Percentiles rank a stretch among this genome's conserved stretches.
These are phyloP conservation scores for Rhynchophorus ferrugineus DNA, from an alignment of 1,140 invertebrate species.

Conservation along the genomic window DNA sequence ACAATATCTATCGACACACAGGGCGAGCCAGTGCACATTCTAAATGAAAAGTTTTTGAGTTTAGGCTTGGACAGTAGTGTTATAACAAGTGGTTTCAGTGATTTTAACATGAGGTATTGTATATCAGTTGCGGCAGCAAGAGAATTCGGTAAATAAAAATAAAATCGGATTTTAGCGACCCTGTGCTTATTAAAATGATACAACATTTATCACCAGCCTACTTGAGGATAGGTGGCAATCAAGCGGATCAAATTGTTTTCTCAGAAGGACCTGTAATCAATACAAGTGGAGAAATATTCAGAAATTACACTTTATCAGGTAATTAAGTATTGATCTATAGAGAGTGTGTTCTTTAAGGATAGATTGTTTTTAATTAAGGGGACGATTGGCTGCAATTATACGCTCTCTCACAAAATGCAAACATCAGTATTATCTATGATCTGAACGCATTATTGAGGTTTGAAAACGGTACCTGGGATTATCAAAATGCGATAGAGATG, in stretches of 20 bases:
- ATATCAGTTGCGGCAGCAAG: not conserved
- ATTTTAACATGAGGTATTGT: constrained; percentile 34
- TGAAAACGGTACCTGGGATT: constrained; percentile 52
- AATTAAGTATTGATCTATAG: constrained; percentile 30
- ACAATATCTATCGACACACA: constrained; percentile 12
- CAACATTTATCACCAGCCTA: constrained; percentile 50
- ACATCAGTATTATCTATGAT: constrained; percentile 49
- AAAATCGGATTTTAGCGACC: constrained; percentile 37
- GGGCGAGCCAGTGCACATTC: constrained; percentile 3
- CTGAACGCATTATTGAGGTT: constrained; percentile 58
- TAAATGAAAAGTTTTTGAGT: constrained; percentile 33
- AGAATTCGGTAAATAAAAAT: no score
- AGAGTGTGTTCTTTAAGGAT: not conserved
- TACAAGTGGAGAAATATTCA: constrained; percentile 30
- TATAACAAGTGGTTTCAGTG: constrained; percentile 31
- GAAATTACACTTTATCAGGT: constrained; percentile 24
- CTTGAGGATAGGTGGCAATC: constrained; percentile 57
- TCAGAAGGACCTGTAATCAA: constrained; percentile 31
- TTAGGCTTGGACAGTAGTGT: constrained; percentile 32
- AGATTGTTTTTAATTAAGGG: constrained; percentile 15
- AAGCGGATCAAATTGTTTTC: constrained; percentile 58
- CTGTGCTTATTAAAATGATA: constrained; percentile 48
- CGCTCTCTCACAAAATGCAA: constrained; percentile 45
- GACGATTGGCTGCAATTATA: constrained; percentile 53
- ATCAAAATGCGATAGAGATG: constrained; percentile 54